These are phyloP conservation scores for Gouania willdenowi DNA, from an alignment of 2,797 vertebrate genomes.

Conservation along the genomic window DNA sequence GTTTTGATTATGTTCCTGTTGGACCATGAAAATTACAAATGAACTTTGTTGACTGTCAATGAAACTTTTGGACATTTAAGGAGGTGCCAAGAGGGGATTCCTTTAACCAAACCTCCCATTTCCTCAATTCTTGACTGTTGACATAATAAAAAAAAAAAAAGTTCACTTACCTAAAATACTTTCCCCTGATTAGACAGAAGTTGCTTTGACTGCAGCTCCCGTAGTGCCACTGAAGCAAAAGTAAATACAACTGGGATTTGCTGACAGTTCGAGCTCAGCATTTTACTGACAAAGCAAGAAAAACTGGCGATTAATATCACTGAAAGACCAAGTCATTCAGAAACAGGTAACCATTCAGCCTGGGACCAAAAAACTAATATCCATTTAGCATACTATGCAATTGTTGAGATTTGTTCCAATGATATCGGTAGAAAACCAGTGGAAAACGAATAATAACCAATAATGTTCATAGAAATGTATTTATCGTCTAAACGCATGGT, in stretches of 20 bases:
- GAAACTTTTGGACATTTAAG: no score
- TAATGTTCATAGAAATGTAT: no score
- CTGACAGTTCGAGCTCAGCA: slow-evolving; percentile 4
- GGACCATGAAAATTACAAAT: no score
- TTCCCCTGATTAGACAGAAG: slow-evolving; percentile 58
- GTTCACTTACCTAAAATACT: slow-evolving; percentile 43
- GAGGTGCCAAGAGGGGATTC: slow-evolving; percentile 43
- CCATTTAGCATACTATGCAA: no score
- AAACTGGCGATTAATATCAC: slow-evolving; percentile 52
- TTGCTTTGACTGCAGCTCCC: slow-evolving; percentile 51
- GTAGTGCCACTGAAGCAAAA: slow-evolving; percentile 25
- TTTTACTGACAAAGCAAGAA: slow-evolving; percentile 52
- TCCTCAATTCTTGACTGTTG: slow-evolving; percentile 14
- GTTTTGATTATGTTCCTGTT: no score
- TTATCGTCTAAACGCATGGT: no score
- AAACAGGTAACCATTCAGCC: slow-evolving; percentile 40
- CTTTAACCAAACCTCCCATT: slow-evolving; percentile 37
- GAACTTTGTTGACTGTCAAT: no score
- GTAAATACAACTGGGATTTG: slow-evolving; percentile 45
- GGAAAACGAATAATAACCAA: no score
- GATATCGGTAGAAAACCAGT: no score
- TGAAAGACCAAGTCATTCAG: slow-evolving; percentile 28
- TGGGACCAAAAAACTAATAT: slow-evolving; percentile 36
- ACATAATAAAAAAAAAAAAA: slow-evolving; percentile 13
- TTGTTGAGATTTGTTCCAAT: no score